Percentiles rank a stretch among this genome's conserved stretches.
These are phyloP conservation scores for Megathymus violae DNA, from an alignment of 1,140 invertebrate species.

Conservation along the genomic window DNA sequence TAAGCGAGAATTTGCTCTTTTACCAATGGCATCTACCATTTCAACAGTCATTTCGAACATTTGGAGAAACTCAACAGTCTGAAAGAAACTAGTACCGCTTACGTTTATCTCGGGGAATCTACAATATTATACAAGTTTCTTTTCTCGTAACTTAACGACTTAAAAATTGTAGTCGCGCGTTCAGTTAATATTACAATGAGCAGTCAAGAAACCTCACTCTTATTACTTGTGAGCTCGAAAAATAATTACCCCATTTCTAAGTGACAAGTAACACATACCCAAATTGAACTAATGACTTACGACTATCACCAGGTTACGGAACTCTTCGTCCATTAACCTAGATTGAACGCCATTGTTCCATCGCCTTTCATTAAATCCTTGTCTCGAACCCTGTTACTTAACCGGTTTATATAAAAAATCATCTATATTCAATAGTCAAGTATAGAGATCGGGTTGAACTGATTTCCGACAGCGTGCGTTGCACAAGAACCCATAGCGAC, in stretches of 20 bases:
- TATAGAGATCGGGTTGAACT: constrained; percentile 37
- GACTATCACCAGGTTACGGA: constrained; percentile 37
- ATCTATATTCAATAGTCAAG: constrained; percentile 40
- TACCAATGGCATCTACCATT: no score
- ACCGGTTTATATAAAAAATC: constrained; percentile 48
- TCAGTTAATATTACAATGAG: no score
- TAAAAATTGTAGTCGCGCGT: no score
- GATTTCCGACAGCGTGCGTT: constrained; percentile 23
- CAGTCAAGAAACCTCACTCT: no score
- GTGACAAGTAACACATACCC: constrained; percentile 9
- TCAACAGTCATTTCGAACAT: no score
- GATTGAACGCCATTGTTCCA: constrained; percentile 57
- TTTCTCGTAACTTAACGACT: no score
- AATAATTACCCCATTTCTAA: neutral
- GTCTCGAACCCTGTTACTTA: constrained; percentile 42
- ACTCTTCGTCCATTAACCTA: constrained; percentile 61
- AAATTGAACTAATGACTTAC: constrained; percentile 7
- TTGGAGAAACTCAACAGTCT: no score
- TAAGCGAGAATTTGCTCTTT: no score
- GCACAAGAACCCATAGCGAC: constrained; percentile 43
- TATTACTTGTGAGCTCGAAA: no score
- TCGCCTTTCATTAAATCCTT: constrained; percentile 52
- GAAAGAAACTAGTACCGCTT: no score
- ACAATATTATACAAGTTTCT: no score
- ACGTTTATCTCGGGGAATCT: no score